These are phyloP conservation scores for Drosophila ercepeae DNA, from an alignment of 1,140 invertebrate species.

Conservation along the genomic window DNA sequence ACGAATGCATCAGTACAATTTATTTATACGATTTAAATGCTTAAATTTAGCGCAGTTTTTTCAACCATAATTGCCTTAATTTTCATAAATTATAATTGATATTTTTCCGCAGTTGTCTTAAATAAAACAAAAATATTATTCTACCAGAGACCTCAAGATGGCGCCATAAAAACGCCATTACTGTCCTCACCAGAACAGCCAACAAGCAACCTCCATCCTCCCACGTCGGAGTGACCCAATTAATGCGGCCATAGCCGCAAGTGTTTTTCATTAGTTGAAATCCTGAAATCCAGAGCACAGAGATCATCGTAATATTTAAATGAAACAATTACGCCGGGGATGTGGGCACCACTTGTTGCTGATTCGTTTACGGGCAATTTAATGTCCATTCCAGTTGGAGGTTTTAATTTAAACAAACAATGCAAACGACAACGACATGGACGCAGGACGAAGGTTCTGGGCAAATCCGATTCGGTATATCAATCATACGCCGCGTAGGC, in stretches of 20 bases:
- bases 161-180: constrained; percentile 59
- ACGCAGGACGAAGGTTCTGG: constrained; percentile 4
- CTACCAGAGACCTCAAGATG: constrained; percentile 46
- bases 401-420: constrained; percentile 57
- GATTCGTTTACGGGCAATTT: constrained; percentile 36
- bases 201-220: neutral
- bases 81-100: constrained; percentile 67
- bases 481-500: constrained; percentile 71
- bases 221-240: constrained; percentile 46
- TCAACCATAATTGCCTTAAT: constrained; percentile 30
- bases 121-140: constrained; percentile 30
- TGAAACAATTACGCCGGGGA: constrained; percentile 54
- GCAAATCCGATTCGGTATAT: constrained; percentile 48
- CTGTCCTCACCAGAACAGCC: constrained; percentile 13
- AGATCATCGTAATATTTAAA: constrained; percentile 44
- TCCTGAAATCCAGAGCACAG: constrained; percentile 33
- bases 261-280: constrained; percentile 70
- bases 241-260: constrained; percentile 65
- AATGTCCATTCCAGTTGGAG: constrained; percentile 34
- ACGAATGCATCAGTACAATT: constrained; percentile 5
- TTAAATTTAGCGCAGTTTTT: constrained; percentile 31
- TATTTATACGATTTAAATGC: constrained; percentile 1
- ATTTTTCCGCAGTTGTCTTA: constrained; percentile 31
- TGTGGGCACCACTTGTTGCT: constrained; percentile 39
- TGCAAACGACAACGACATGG: too few relatives aligned